Evolutionary conservation across 2,113 vertebrate genomes (phyloP).

Genomic region (Halcyon malimbica): DNA sequence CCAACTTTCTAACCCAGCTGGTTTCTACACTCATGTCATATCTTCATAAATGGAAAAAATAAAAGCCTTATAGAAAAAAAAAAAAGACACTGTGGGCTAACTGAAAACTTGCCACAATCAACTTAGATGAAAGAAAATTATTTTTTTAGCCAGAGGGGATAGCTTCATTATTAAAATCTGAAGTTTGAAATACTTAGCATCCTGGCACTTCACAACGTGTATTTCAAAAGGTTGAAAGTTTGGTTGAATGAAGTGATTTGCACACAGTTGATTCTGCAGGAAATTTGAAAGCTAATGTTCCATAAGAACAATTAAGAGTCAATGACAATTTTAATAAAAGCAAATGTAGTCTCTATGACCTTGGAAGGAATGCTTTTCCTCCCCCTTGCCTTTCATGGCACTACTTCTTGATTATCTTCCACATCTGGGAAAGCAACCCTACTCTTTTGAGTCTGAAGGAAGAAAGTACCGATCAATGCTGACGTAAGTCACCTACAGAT

Average conservation of each 20-base stretch:
- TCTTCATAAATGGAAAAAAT: not conserved
- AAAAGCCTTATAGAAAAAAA: not conserved
- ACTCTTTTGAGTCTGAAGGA: not conserved
- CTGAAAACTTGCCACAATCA: not conserved
- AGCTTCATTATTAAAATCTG: not conserved
- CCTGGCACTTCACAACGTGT: not conserved
- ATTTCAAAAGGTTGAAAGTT: slow-evolving; percentile 25
- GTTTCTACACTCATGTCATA: not conserved
- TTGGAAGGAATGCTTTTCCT: slow-evolving; percentile 10
- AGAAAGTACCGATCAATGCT: not conserved
- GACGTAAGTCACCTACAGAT: not conserved
- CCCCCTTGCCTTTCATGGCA: not conserved
- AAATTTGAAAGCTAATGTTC: slow-evolving; percentile 30
- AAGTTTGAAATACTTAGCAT: not conserved
- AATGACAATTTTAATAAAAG: not conserved
- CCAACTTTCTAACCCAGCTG: not conserved
- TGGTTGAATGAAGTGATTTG: not conserved
- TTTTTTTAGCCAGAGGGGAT: not conserved
- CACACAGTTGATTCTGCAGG: not conserved
- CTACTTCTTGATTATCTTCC: not conserved
- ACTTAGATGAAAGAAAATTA: not conserved
- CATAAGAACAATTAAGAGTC: not conserved
- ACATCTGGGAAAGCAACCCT: not conserved
- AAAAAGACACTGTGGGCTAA: not conserved
- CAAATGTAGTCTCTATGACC: not conserved